Conservation (phyloP, 2,888 invertebrate genomes). For the Temnothorax unifasciatus region DNA sequence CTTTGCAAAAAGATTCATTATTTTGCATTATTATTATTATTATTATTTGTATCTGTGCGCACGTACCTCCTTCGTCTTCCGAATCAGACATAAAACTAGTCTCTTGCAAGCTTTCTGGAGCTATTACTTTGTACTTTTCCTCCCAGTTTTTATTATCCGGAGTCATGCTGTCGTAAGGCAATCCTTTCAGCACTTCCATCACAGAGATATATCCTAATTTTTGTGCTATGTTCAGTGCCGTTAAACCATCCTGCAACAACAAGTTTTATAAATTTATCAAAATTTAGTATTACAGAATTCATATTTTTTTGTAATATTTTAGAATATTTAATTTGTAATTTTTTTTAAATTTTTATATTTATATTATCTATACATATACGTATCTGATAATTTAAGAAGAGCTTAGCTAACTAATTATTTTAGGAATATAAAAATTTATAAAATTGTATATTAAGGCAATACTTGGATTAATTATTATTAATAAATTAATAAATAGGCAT, state of each 20-base stretch:
- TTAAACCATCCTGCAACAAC: constrained; percentile 94
- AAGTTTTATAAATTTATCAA: background rate
- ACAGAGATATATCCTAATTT: constrained; percentile 99
- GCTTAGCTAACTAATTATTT: background rate
- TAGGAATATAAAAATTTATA: background rate
- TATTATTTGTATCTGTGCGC: background rate
- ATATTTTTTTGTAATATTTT: background rate
- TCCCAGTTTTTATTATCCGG: constrained; percentile 89
- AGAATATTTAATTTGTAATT: background rate
- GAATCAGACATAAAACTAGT: constrained; percentile 98
- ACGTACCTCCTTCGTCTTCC: constrained; percentile 98
- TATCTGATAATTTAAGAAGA: background rate
- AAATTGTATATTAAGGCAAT: background rate
- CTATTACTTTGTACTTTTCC: constrained; percentile 98
- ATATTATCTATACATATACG: background rate
- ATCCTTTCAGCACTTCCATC: constrained; percentile 96
- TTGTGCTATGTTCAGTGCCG: constrained; percentile 98
- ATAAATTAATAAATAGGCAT: constrained; percentile 1
- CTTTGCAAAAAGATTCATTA: background rate
- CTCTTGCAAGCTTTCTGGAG: constrained; percentile 99
- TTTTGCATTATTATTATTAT: background rate
- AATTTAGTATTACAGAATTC: background rate
- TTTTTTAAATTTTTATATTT: background rate
- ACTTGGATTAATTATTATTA: background rate
- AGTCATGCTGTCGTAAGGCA: constrained; percentile 85